Percentiles rank a stretch among this genome's conserved stretches.
phyloP scores from a whole-genome alignment of 2,113 vertebrate genomes.

The Sitta europaea region DNA sequence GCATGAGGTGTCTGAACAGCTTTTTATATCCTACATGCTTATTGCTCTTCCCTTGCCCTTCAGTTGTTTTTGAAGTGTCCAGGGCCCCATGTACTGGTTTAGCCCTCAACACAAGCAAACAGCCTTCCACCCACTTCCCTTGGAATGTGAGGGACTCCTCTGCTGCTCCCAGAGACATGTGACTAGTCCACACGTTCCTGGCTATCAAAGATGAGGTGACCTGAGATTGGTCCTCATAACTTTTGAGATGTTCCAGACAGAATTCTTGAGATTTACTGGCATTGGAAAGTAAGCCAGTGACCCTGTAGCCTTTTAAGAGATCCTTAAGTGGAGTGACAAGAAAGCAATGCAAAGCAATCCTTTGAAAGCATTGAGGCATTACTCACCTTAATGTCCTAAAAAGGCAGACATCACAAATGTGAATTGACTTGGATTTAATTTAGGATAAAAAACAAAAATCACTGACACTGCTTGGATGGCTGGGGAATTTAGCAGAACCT shows the following conservation, averaged over 20 bases:
- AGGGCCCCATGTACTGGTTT: too few species aligned
- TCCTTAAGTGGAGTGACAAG: not conserved
- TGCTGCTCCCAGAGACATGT: not conserved
- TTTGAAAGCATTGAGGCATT: not conserved
- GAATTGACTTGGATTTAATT: not conserved
- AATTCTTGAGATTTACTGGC: not conserved
- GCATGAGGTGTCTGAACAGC: not conserved
- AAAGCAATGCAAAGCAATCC: not conserved
- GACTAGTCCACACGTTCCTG: not conserved
- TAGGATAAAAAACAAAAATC: not conserved
- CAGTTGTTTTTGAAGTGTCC: not conserved
- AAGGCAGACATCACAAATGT: not conserved
- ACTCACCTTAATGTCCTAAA: not conserved
- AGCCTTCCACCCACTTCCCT: not conserved
- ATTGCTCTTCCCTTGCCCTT: not conserved
- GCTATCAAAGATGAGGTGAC: not conserved
- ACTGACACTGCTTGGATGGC: not conserved
- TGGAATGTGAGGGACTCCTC: not conserved
- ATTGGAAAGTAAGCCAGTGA: not conserved
- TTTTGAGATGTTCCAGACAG: not conserved
- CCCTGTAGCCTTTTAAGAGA: not conserved
- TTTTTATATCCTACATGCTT: not conserved
- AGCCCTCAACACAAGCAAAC: not conserved
- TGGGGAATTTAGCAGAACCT: not conserved
- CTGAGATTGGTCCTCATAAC: not conserved